Evolutionary conservation across 2,797 vertebrate species (phyloP), one percentile per base, ranked within the genome.

Genomic region (Cynopterus sphinx): DNA sequence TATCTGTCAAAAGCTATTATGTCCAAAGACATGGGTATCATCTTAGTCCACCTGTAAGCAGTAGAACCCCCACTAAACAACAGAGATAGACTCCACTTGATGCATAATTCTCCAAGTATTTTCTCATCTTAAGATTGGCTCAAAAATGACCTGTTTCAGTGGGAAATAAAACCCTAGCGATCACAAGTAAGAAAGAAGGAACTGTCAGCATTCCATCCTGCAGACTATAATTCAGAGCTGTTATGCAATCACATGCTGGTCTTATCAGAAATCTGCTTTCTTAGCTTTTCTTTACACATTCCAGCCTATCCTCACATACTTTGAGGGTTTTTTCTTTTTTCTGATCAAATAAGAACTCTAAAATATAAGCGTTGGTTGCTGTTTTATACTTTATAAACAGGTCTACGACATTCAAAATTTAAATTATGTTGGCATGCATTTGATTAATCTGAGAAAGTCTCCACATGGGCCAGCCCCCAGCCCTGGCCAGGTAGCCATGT

Each of bases 281-380:
- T 92, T 87, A 65, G 77, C 73, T 97, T 92, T 87, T 90, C 96
- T 79, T 57, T 74, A 75, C 67, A 96, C 93, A 86, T 97, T 97
- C 87, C 79, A 96, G 26, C 74, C 65, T 97, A 84, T 96, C 96
- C 43, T 92, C 90, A 96, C 59, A 84, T 95, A 2, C 33, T 86
- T 57, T 77, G 77, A 59, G 24, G 33, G 33, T 2, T 33, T 5
- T 16, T 49, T 33, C 33, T 53, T 71, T 96, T 93, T 68, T 88
- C 39, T 90, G 57, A 41, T 86, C 63, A 97, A 91, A 95, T 49
- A 79, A 86, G 67, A 90, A 78, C 55, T 91, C 84, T 77, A 93
- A 92, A 92, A 78, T 53, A 88, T 26, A 96, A 71, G 43, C 41
- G 28, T 84, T 75, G 82, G 74, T 77, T 94, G 73, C 22, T 97